Evolutionary conservation across 1,140 invertebrate species (phyloP).

Genomic region (Eulimnadia texana): DNA sequence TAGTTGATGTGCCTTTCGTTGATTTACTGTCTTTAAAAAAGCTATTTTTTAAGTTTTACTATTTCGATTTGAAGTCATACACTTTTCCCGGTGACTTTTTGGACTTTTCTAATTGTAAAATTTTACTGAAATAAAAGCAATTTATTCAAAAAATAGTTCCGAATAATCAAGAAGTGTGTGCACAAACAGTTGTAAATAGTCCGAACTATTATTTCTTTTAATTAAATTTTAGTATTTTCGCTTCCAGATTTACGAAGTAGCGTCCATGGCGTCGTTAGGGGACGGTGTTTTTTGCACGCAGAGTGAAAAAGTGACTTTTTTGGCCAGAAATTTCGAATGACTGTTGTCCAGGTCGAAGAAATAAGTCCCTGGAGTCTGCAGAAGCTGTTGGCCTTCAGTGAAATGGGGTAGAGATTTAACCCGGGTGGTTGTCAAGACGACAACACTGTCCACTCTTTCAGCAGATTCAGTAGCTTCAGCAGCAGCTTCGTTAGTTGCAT

Average conservation of each 20-base stretch:
- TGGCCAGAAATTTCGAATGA: constrained; percentile 9
- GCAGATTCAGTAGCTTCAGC: neutral
- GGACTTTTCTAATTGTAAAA: too few relatives aligned
- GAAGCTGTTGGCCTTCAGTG: neutral
- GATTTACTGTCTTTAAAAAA: too few relatives aligned
- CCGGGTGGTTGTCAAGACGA: constrained; percentile 2
- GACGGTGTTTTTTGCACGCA: neutral
- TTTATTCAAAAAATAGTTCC: too few relatives aligned
- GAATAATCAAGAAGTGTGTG: too few relatives aligned
- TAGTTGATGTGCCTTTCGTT: too few relatives aligned
- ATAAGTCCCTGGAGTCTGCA: constrained; percentile 1
- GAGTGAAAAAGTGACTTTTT: constrained; percentile 16
- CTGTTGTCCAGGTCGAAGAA: constrained; percentile 12
- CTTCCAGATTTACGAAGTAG: too few relatives aligned
- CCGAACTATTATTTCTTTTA: too few relatives aligned
- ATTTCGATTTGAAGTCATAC: too few relatives aligned
- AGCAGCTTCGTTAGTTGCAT: neutral
- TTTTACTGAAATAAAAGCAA: too few relatives aligned
- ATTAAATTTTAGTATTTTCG: too few relatives aligned
- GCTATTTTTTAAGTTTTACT: neutral
- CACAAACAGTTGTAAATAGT: too few relatives aligned
- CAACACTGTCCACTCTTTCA: neutral
- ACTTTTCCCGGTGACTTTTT: too few relatives aligned
- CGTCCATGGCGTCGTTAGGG: neutral
- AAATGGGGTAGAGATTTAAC: neutral